A percentile compares a stretch with the other conserved stretches of the same genome.
phyloP scores from a whole-genome alignment of 2,888 invertebrate species.

The Gasteruption jaculator region DNA sequence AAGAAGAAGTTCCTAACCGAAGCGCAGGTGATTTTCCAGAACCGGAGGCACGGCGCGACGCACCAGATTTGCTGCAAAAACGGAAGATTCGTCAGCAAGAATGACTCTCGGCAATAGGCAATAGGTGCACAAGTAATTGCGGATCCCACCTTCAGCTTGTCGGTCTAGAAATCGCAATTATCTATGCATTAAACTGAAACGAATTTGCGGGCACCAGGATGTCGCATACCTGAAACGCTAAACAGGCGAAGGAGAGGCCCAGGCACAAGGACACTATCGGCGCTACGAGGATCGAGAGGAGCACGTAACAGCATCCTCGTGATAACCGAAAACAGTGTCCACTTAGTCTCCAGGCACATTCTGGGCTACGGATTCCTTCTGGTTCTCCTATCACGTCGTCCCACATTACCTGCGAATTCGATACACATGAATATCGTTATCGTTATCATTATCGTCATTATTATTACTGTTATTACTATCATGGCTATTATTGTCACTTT shows the following conservation, averaged over 20 bases:
- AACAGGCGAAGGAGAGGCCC: conserved; percentile 65
- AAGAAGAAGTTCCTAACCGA: conserved; percentile 58
- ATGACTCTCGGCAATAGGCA: background rate
- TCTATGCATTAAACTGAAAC: too few relatives aligned
- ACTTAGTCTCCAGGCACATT: conserved; percentile 68
- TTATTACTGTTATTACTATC: too few relatives aligned
- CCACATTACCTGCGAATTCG: conserved; percentile 64
- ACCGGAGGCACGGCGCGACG: conserved; percentile 63
- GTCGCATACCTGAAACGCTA: conserved; percentile 63
- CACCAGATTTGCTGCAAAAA: conserved; percentile 70
- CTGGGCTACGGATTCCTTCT: conserved; percentile 64
- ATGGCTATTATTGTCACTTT: background rate
- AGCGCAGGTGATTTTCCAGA: conserved; percentile 65
- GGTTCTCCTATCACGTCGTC: conserved; percentile 71
- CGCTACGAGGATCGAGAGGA: conserved; percentile 63
- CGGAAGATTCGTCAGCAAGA: background rate
- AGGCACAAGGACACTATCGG: conserved; percentile 65
- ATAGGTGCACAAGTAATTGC: background rate
- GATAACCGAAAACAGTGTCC: conserved; percentile 63
- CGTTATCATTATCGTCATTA: too few relatives aligned
- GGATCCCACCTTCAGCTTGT: too few relatives aligned
- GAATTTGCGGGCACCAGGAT: too few relatives aligned
- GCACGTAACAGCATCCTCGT: conserved; percentile 66
- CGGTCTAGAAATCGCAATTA: too few relatives aligned
- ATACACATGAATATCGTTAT: too few relatives aligned